These are phyloP conservation scores for Sebastolobus alascanus DNA, from an alignment of 2,797 vertebrate species.

Conservation along the genomic window DNA sequence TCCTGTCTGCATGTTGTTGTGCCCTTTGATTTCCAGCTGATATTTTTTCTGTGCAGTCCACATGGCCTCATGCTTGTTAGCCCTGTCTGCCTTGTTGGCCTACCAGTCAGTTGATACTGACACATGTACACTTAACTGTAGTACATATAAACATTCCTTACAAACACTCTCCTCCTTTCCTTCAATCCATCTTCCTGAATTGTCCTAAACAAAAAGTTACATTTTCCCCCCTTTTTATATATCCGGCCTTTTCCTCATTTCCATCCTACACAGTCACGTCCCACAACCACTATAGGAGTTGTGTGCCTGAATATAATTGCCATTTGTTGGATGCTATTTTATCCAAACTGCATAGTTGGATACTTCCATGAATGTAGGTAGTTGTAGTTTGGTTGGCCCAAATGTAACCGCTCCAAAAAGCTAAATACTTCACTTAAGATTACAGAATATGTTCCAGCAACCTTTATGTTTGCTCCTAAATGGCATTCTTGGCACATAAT, in stretches of 20 bases:
- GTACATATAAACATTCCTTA: slow-evolving; percentile 56
- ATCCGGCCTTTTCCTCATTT: slow-evolving; percentile 30
- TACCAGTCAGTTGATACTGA: slow-evolving; percentile 28
- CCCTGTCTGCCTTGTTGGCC: slow-evolving; percentile 36
- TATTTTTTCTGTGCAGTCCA: slow-evolving; percentile 10
- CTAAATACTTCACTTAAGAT: slow-evolving; percentile 31
- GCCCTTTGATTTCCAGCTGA: slow-evolving; percentile 27
- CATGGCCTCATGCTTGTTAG: slow-evolving; percentile 22
- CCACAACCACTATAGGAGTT: slow-evolving; percentile 29
- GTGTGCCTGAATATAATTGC: slow-evolving; percentile 38
- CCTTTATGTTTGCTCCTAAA: slow-evolving; percentile 51
- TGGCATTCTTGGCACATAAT: slow-evolving; percentile 41
- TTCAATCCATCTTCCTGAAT: slow-evolving; percentile 29
- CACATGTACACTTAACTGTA: slow-evolving; percentile 34
- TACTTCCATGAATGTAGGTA: slow-evolving; percentile 17
- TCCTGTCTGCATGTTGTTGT: slow-evolving; percentile 5
- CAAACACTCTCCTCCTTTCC: slow-evolving; percentile 37
- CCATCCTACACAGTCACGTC: slow-evolving; percentile 15
- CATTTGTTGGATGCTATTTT: slow-evolving; percentile 12
- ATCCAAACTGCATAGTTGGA: slow-evolving; percentile 28
- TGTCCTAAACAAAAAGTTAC: slow-evolving; percentile 35
- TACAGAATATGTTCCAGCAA: slow-evolving; percentile 41
- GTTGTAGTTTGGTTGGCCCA: slow-evolving; percentile 24
- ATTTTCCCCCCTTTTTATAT: slow-evolving; percentile 1
- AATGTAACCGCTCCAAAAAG: slow-evolving; percentile 21